Evolutionary conservation across 2,888 invertebrate genomes (phyloP).

Genomic region (Drosophila colorata): DNA sequence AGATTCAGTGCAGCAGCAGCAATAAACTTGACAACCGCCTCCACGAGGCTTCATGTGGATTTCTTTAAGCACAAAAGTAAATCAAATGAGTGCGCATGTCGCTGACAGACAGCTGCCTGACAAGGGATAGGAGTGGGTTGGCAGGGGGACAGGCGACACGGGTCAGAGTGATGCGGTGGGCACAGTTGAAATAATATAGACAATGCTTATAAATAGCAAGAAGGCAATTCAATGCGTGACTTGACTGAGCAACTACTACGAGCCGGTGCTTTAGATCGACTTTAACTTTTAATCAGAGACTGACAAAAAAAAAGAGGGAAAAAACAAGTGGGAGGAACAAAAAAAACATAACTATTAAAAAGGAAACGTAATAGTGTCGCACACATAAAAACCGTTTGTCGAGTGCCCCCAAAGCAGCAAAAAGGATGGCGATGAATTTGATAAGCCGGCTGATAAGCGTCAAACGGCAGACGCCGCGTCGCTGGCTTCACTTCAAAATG

Average conservation of each 20-base stretch:
- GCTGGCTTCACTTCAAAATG: constrained; percentile 71
- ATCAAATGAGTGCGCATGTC: constrained; percentile 68
- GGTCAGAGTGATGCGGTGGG: neutral
- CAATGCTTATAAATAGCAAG: constrained; percentile 62
- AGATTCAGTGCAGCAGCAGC: constrained; percentile 55
- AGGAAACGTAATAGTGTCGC: constrained; percentile 70
- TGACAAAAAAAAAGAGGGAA: constrained; percentile 50
- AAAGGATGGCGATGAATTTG: constrained; percentile 70
- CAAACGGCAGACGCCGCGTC: constrained; percentile 37
- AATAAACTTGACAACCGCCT: constrained; percentile 37
- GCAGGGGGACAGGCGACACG: neutral
- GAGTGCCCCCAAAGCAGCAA: constrained; percentile 31
- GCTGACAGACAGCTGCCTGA: constrained; percentile 61
- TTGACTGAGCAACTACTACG: constrained; percentile 62
- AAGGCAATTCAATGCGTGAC: constrained; percentile 77
- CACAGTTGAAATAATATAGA: constrained; percentile 39
- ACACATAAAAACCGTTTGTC: constrained; percentile 47
- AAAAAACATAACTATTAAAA: constrained; percentile 61
- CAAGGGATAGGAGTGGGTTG: constrained; percentile 19
- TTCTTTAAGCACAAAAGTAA: constrained; percentile 62
- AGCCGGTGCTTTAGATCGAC: constrained; percentile 67
- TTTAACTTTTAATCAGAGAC: constrained; percentile 77
- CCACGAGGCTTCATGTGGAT: constrained; percentile 41
- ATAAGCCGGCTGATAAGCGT: constrained; percentile 73
- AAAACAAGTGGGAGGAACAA: neutral